Conservation (phyloP, 2,797 vertebrate genomes). For the Alauda arvensis region DNA sequence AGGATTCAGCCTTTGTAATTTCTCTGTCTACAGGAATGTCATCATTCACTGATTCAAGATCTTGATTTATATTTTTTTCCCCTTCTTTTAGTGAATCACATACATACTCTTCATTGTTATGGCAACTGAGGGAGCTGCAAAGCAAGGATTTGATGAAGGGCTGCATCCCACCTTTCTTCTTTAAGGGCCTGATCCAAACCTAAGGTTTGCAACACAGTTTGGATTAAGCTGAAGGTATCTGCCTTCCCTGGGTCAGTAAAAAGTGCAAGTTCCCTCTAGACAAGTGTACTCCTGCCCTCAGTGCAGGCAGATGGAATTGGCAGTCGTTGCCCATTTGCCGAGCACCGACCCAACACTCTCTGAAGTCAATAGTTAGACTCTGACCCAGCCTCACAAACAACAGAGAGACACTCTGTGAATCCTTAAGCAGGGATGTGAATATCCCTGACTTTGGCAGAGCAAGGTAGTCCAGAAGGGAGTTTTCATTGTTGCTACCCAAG, state of each 20-base stretch:
- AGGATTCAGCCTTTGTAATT: not conserved
- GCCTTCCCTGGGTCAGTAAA: not conserved
- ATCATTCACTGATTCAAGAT: constrained; percentile 43
- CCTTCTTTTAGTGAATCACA: constrained; percentile 41
- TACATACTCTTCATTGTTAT: constrained; percentile 50
- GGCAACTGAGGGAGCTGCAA: constrained; percentile 46
- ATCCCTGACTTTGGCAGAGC: not conserved
- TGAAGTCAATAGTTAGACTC: constrained; percentile 44
- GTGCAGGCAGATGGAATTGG: not conserved
- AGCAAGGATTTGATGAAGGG: constrained; percentile 28
- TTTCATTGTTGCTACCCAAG: not conserved
- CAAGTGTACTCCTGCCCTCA: constrained; percentile 1
- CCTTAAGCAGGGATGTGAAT: not conserved
- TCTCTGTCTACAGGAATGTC: not conserved
- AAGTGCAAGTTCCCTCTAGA: not conserved
- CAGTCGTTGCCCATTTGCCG: not conserved
- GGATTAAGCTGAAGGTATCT: not conserved
- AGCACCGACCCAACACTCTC: constrained; percentile 1
- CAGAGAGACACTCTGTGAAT: not conserved
- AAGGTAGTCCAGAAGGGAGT: not conserved
- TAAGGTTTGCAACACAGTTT: not conserved
- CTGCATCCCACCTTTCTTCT: constrained; percentile 30
- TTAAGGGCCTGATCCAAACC: constrained; percentile 9
- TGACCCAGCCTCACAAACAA: constrained; percentile 40
- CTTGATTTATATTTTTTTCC: not conserved